These are phyloP conservation scores for Stenurella melanura DNA, from an alignment of 2,888 invertebrate genomes.

Conservation along the genomic window DNA sequence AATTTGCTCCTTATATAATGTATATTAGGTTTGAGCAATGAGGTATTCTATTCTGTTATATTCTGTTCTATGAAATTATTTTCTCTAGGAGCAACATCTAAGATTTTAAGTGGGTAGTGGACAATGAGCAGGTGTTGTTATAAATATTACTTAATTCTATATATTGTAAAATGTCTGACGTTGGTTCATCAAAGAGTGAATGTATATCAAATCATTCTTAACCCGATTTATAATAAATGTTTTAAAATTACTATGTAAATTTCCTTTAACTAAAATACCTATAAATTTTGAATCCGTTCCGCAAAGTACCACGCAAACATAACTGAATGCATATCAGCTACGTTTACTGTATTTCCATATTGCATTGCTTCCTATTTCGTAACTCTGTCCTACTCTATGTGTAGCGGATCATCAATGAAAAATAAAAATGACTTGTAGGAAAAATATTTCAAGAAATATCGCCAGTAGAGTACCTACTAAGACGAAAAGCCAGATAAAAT, in stretches of 20 bases:
- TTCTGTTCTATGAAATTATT: no score
- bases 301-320: constrained; percentile 22
- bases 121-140: neutral
- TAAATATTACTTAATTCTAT: neutral
- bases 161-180: neutral
- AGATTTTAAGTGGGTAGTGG: neutral
- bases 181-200: constrained; percentile 1
- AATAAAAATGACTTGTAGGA: constrained; percentile 1
- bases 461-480: constrained; percentile 17
- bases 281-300: constrained; percentile 32
- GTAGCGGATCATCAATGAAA: neutral
- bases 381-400: constrained; percentile 12
- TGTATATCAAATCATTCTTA: constrained; percentile 29
- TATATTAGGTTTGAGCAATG: no score
- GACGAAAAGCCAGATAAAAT: constrained; percentile 20
- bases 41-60: no score
- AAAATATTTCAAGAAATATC: constrained; percentile 12
- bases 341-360: neutral
- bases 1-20: no score
- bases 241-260: constrained; percentile 19
- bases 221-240: constrained; percentile 21
- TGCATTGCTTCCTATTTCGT: neutral
- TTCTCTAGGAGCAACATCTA: no score
- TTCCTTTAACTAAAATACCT: constrained; percentile 24
- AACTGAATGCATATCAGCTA: constrained; percentile 4